phyloP scores from a whole-genome alignment of 2,888 invertebrate genomes.

The Nomada lathburiana region DNA sequence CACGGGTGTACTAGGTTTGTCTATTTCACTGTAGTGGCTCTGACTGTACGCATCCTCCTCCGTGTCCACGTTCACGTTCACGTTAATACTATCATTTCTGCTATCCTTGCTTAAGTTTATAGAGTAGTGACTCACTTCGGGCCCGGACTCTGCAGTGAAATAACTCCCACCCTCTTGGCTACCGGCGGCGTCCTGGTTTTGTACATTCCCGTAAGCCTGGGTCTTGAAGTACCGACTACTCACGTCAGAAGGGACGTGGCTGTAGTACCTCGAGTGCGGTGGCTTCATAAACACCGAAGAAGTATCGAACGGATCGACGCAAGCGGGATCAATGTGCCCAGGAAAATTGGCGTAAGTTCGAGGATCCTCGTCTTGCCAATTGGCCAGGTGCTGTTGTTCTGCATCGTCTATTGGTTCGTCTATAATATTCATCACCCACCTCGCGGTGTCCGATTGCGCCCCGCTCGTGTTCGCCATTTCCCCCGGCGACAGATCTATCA shows the following conservation, averaged over 20 bases:
- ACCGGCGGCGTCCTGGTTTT: conserved; percentile 59
- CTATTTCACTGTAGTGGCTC: conserved; percentile 81
- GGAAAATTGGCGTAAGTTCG: conserved; percentile 81
- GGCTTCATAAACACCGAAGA: conserved; percentile 83
- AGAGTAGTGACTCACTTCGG: conserved; percentile 71
- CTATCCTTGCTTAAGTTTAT: conserved; percentile 76
- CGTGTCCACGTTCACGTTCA: conserved; percentile 72
- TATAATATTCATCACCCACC: conserved; percentile 81
- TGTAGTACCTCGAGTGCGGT: conserved; percentile 83
- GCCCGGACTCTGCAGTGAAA: conserved; percentile 57
- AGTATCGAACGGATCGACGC: conserved; percentile 90
- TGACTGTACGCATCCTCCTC: conserved; percentile 66
- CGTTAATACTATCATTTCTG: conserved; percentile 75
- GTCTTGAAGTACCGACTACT: conserved; percentile 70
- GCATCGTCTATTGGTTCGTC: conserved; percentile 81
- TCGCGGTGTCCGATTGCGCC: conserved; percentile 64
- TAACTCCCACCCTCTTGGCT: conserved; percentile 53
- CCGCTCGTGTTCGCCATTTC: conserved; percentile 78
- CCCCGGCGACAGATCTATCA: conserved; percentile 91
- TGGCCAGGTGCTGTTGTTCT: conserved; percentile 67
- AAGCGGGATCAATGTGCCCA: conserved; percentile 65
- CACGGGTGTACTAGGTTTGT: conserved; percentile 70
- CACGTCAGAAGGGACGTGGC: conserved; percentile 82
- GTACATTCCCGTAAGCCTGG: conserved; percentile 79
- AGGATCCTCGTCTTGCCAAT: conserved; percentile 77